Base-by-base conservation (phyloP, 2,113 vertebrate genomes). In the Taurulus bubalis region DNA sequence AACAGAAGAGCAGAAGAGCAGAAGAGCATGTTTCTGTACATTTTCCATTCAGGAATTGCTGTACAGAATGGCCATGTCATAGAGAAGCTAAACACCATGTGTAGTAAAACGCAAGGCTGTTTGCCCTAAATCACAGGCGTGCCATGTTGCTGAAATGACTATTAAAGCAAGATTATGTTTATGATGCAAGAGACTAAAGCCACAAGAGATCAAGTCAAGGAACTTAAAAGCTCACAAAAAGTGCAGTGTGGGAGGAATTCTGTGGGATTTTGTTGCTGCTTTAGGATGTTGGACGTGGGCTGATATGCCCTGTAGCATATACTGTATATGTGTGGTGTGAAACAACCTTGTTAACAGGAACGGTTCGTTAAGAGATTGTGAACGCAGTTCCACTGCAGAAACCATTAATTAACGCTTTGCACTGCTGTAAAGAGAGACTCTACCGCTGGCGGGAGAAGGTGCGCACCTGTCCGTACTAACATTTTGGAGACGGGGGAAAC, bases 201-300 rank as follows among this genome's bases (percentile, higher is more conserved):
- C 62, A 51, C 22, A 67, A 16, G 24, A 75, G 75, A 58, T 82
- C 75, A 45, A 56, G 67, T 47, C 34, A 73, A 84, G 56, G 80
- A 77, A 73, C 56, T 77, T 77, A 80, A 75, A 85, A 71, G 55
- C 62, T 47, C 30, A 24, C 73, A 81, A 60, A 63, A 79, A 72
- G 24, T 62, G 51, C 64, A 66, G 58, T 55, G 71, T 63, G n/a
- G 30, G 49, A 74, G 71, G 80, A 84, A 84, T 86, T 87, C 18
- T 62, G 53, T 56, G 32, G 60, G 22, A 40, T 71, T 82, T 63
- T 65, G 32, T 36, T 16, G 55, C 75, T 47, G 34, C 24, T 81
- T 63, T 66, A 38, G 69, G 67, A 85, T 79, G 79, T 66, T 77
- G 47, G 38, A 64, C 67, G 63, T 59, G 20, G 71, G 53, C 67